Conservation (phyloP, 2,797 vertebrate species). For the Etheostoma nigrum region DNA sequence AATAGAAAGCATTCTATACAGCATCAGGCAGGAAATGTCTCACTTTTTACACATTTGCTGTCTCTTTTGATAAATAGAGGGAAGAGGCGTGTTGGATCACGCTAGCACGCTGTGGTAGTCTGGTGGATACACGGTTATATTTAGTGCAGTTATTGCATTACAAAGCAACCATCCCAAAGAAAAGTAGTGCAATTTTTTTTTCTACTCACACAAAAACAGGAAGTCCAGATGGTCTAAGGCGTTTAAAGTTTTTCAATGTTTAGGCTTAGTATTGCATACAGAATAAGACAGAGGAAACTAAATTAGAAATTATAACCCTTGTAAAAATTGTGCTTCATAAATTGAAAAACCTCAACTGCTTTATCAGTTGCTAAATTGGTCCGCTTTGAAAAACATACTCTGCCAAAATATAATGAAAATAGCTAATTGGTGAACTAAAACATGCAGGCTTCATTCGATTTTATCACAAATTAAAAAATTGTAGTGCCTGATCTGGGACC, state of each 20-base stretch:
- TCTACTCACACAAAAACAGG: slow-evolving; percentile 84
- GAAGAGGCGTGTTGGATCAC: slow-evolving; percentile 80
- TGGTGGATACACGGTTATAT: slow-evolving; percentile 81
- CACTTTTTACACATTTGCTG: slow-evolving; percentile 78
- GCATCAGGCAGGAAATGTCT: slow-evolving; percentile 87
- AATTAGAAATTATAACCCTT: slow-evolving; percentile 72
- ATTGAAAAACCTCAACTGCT: slow-evolving; percentile 80
- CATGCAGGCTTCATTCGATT: slow-evolving; percentile 71
- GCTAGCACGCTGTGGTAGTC: slow-evolving; percentile 82
- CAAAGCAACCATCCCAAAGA: slow-evolving; percentile 87
- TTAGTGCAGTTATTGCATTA: slow-evolving; percentile 90
- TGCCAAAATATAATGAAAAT: slow-evolving; percentile 73
- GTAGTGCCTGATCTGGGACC: slow-evolving; percentile 57
- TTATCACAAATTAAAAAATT: slow-evolving; percentile 41
- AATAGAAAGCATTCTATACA: slow-evolving; percentile 90
- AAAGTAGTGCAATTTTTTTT: slow-evolving; percentile 85
- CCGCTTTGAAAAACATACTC: slow-evolving; percentile 81
- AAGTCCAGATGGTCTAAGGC: slow-evolving; percentile 88
- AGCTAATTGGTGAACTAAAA: slow-evolving; percentile 71
- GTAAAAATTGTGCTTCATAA: slow-evolving; percentile 89
- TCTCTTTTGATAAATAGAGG: slow-evolving; percentile 81
- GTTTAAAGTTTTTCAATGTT: slow-evolving; percentile 83
- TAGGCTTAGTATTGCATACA: slow-evolving; percentile 88
- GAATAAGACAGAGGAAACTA: slow-evolving; percentile 84
- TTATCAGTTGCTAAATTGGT: slow-evolving; percentile 83